A percentile compares a stretch with the other conserved stretches of the same genome.
Evolutionary conservation across 2,888 invertebrate genomes (phyloP).

Genomic region (Aspidiotus rigidus): DNA sequence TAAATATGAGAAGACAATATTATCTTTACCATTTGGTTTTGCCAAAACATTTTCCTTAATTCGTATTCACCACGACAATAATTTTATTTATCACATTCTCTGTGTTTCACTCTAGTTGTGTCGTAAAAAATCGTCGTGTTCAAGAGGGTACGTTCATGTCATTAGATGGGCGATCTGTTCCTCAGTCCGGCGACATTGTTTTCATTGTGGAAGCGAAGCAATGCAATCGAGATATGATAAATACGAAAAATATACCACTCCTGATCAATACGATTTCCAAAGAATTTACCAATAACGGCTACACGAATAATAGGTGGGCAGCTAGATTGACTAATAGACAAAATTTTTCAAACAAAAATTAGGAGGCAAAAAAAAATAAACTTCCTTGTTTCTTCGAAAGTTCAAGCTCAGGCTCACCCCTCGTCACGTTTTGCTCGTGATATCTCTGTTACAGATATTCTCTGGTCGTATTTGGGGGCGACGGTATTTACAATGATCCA

Average conservation of each 20-base stretch:
- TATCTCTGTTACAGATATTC: conserved; percentile 57
- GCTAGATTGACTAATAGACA: not conserved
- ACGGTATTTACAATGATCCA: conserved; percentile 61
- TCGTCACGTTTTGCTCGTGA: no score
- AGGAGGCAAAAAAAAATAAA: not conserved
- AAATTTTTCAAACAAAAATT: not conserved
- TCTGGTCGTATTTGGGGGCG: conserved; percentile 71
- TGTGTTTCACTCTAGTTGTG: no score
- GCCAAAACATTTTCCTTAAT: no score
- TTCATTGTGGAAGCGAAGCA: conserved; percentile 78
- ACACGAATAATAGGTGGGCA: conserved; percentile 4
- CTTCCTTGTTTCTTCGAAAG: not conserved
- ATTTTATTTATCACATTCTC: no score
- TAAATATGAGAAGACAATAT: no score
- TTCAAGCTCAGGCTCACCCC: not conserved
- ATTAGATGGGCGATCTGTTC: conserved; percentile 51
- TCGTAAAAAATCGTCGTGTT: conserved; percentile 13
- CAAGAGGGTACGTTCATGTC: conserved; percentile 63
- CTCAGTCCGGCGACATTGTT: conserved; percentile 70
- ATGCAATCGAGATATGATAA: conserved; percentile 65
- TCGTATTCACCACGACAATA: no score
- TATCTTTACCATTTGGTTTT: no score
- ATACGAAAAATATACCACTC: conserved; percentile 58
- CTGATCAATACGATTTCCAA: conserved; percentile 59
- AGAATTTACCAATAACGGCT: conserved; percentile 47